A percentile compares a stretch with the other conserved stretches of the same genome.
phyloP scores from a whole-genome alignment of 2,797 vertebrate genomes.

The Acanthiza pusilla region DNA sequence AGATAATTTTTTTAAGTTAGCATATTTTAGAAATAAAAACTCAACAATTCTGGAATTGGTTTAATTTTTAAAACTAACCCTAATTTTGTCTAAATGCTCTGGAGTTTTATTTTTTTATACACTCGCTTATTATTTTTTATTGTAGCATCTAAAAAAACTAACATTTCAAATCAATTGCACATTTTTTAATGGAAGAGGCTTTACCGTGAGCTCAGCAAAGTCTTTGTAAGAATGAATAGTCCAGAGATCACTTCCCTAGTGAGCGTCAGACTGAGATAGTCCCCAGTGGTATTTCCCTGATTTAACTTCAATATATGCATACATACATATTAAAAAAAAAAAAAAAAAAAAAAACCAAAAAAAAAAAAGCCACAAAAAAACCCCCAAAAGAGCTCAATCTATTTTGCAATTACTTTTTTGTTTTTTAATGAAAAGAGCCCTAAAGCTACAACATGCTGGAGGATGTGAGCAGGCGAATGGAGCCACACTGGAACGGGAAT shows the following conservation, averaged over 20 bases:
- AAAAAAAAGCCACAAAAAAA: too few relatives aligned
- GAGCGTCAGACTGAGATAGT: neutral
- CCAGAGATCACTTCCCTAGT: neutral
- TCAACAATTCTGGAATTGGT: neutral
- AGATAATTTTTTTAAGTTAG: neutral
- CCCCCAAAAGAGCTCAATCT: neutral
- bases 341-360: too few relatives aligned
- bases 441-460: neutral
- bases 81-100: neutral
- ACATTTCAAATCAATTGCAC: neutral
- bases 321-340: neutral
- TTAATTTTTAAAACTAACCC: neutral
- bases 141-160: neutral
- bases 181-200: neutral
- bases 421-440: neutral
- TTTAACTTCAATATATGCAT: neutral
- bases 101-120: neutral
- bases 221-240: neutral
- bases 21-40: neutral
- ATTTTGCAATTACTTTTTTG: neutral
- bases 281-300: neutral
- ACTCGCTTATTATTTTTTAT: neutral
- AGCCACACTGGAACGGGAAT: neutral
- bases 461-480: neutral
- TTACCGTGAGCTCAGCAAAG: neutral